Percentiles rank a stretch among this genome's conserved stretches.
These are phyloP conservation scores for Scopus umbretta DNA, from an alignment of 2,113 vertebrate genomes.

Conservation along the genomic window DNA sequence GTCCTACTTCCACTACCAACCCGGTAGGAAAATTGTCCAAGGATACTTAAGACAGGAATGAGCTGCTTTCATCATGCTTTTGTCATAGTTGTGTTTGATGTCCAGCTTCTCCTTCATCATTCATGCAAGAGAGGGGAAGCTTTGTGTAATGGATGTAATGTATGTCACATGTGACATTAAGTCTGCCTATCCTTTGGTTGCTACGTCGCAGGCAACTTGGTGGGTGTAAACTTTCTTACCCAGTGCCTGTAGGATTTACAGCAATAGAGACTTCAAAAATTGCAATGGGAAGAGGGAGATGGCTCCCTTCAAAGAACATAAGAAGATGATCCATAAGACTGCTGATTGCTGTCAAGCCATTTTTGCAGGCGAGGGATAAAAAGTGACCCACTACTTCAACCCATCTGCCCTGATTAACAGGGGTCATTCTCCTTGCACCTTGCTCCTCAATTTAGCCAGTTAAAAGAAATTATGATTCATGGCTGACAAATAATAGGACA, in stretches of 20 bases:
- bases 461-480: constrained; percentile 7
- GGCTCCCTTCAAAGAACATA: neutral
- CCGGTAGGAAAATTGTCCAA: neutral
- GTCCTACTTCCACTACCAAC: neutral
- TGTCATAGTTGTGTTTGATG: neutral
- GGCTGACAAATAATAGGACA: neutral
- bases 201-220: neutral
- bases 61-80: neutral
- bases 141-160: neutral
- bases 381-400: neutral
- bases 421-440: neutral
- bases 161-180: rapidly evolving
- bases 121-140: neutral
- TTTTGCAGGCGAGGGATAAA: neutral
- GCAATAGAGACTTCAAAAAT: neutral
- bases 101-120: neutral
- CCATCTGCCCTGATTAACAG: neutral
- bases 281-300: neutral
- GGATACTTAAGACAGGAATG: neutral
- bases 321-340: neutral
- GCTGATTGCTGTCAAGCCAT: neutral
- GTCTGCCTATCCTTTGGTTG: neutral
- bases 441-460: neutral
- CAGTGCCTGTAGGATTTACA: neutral
- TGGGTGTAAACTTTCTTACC: neutral